Percentiles rank a stretch among this genome's conserved stretches.
Conservation (phyloP, 2,888 invertebrate genomes). For the Labia minor region DNA sequence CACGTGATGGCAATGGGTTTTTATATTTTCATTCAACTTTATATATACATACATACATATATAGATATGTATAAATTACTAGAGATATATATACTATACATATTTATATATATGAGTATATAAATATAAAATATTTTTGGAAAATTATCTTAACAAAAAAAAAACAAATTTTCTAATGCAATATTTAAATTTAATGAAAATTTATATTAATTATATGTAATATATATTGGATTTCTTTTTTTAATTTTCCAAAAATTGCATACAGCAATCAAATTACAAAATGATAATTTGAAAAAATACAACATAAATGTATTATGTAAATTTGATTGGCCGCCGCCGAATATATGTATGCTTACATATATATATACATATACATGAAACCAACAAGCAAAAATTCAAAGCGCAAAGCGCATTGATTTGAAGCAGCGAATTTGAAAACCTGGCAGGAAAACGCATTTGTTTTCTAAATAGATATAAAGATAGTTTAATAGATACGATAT, state of each 20-base stretch:
- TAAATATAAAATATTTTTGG: no score
- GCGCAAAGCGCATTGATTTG: not conserved
- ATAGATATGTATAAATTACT: not conserved
- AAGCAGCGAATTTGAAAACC: not conserved
- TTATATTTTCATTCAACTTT: not conserved
- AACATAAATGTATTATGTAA: no score
- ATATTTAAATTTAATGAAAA: no score
- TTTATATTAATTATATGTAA: no score
- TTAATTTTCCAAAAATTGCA: no score
- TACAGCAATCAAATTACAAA: no score
- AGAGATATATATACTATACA: not conserved
- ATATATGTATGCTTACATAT: not conserved
- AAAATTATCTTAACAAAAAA: no score
- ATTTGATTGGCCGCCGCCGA: not conserved
- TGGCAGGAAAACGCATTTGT: not conserved
- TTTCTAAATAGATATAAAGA: not conserved
- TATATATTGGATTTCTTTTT: no score
- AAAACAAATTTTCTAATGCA: no score
- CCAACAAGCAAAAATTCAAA: not conserved
- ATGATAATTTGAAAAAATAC: no score
- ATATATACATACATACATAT: no score
- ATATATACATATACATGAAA: not conserved
- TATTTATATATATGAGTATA: slow-evolving; percentile 1
- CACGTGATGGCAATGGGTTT: not conserved
- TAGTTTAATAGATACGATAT: not conserved